Conservation (phyloP, 2,113 vertebrate genomes). For the Siniperca knerii region DNA sequence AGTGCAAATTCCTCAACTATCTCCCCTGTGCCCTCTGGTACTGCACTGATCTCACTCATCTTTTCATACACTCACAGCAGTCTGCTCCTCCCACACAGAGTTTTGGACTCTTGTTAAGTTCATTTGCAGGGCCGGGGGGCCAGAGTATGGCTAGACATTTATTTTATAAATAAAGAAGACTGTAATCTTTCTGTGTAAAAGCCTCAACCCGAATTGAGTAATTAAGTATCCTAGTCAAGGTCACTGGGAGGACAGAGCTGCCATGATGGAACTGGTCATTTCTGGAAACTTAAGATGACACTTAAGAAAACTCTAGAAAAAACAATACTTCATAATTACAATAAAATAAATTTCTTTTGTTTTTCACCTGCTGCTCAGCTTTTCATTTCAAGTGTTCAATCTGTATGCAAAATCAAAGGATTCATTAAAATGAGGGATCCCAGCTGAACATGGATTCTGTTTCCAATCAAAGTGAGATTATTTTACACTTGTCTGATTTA, state of each 20-base stretch:
- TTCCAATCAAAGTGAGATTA: constrained; percentile 33
- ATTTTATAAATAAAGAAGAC: constrained; percentile 44
- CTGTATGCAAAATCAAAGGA: neutral
- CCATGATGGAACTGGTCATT: fast-evolving
- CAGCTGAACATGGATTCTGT: neutral
- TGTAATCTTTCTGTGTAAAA: constrained; percentile 15
- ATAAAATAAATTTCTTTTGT: neutral
- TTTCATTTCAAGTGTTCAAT: neutral
- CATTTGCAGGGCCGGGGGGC: constrained; percentile 1
- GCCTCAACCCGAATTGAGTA: constrained; percentile 10
- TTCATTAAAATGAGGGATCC: constrained; percentile 18
- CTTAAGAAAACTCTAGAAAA: neutral
- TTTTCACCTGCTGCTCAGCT: neutral
- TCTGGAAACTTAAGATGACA: neutral
- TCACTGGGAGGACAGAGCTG: constrained; percentile 15
- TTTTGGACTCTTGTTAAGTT: constrained; percentile 31
- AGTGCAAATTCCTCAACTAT: constrained; percentile 2
- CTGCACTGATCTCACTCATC: constrained; percentile 39
- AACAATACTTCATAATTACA: neutral
- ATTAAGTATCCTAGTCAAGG: constrained; percentile 40
- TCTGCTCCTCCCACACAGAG: constrained; percentile 22
- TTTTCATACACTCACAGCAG: constrained; percentile 16
- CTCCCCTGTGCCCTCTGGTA: neutral
- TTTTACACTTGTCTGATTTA: constrained; percentile 25
- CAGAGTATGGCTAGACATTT: constrained; percentile 25